phyloP scores from a whole-genome alignment of 2,113 vertebrate species.

The Gymnocephalus cernua region DNA sequence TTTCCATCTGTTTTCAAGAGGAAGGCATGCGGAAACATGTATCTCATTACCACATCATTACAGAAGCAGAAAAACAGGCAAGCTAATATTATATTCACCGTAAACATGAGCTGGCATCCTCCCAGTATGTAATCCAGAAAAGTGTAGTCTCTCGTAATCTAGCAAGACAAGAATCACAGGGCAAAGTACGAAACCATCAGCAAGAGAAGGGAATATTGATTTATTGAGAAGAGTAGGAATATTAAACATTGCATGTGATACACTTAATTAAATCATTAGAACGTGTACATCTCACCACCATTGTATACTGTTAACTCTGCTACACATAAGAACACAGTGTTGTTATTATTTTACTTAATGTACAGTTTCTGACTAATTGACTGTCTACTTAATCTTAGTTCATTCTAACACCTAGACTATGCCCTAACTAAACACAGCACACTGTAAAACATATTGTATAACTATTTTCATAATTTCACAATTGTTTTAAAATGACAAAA shows the following conservation, averaged over 20 bases:
- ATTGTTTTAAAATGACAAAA: constrained; percentile 19
- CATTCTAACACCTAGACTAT: not conserved
- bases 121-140: constrained; percentile 99
- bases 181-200: constrained; percentile 6
- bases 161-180: constrained; percentile 40
- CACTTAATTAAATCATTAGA: not conserved
- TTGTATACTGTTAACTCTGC: not conserved
- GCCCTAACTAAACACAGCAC: not conserved
- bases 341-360: not conserved
- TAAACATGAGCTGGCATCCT: constrained; percentile 98
- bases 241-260: not conserved
- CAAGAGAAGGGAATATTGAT: not conserved
- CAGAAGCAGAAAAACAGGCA: constrained; percentile 19
- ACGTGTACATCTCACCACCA: not conserved
- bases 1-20: constrained; percentile 36
- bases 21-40: constrained; percentile 28
- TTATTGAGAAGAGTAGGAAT: not conserved
- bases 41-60: constrained; percentile 42
- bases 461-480: not conserved
- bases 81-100: constrained; percentile 85
- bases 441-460: not conserved
- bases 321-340: not conserved
- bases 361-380: not conserved
- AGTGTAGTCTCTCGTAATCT: constrained; percentile 96
- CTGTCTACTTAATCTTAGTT: not conserved